phyloP scores from a whole-genome alignment of 2,113 vertebrate species.

The Malurus alboscapulatus region DNA sequence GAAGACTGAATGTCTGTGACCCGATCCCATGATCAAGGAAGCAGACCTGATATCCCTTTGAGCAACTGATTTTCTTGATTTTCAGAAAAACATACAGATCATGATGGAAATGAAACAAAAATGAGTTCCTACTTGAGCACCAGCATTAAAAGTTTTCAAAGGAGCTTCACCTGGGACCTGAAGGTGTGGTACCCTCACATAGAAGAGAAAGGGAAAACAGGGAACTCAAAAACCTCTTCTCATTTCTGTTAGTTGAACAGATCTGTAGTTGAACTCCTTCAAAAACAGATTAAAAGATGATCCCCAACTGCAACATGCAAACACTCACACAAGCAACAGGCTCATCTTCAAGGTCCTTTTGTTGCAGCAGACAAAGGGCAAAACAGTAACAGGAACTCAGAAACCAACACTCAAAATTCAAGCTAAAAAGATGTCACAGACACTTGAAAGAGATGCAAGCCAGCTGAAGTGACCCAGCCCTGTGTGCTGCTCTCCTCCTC shows the following conservation, averaged over 20 bases:
- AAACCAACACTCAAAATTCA: not conserved
- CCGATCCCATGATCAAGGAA: not conserved
- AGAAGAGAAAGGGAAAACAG: not conserved
- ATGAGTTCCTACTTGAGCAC: not conserved
- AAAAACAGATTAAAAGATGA: not conserved
- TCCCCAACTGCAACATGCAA: not conserved
- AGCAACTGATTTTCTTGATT: not conserved
- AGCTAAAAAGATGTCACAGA: not conserved
- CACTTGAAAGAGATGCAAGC: not conserved
- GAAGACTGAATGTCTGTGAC: not conserved
- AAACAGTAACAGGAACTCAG: not conserved
- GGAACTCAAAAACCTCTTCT: not conserved
- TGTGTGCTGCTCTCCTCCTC: not conserved
- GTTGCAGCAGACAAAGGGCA: not conserved
- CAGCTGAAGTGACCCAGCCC: not conserved
- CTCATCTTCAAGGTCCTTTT: not conserved
- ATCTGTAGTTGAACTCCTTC: not conserved
- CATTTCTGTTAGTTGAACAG: not conserved
- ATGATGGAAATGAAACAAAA: not conserved
- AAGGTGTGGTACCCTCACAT: not conserved
- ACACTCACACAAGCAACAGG: not conserved
- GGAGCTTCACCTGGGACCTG: not conserved
- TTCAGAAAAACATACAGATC: not conserved
- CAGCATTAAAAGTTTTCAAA: not conserved
- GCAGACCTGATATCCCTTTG: not conserved